A percentile compares a stretch with the other conserved stretches of the same genome.
phyloP scores from a whole-genome alignment of 2,888 invertebrate genomes.

The Stramonita haemastoma region DNA sequence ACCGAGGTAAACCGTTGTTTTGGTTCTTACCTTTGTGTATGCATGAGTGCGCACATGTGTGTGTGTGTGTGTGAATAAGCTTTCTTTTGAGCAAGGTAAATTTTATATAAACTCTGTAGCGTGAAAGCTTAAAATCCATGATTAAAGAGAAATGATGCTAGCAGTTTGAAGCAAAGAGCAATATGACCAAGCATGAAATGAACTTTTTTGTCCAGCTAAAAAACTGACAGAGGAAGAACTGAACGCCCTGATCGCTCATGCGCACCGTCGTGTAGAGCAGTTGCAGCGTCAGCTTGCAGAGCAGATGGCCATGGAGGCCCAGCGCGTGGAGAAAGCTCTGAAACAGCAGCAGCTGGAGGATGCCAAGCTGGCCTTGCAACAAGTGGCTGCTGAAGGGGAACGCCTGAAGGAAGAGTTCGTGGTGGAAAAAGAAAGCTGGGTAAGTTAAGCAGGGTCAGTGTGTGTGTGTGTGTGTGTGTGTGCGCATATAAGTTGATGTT shows the following conservation, averaged over 20 bases:
- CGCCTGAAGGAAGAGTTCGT: slow-evolving; percentile 84
- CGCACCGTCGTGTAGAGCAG: slow-evolving; percentile 86
- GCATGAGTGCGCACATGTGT: neutral
- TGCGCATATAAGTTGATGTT: too few relatives aligned
- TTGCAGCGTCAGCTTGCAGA: slow-evolving; percentile 88
- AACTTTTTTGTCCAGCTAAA: slow-evolving; percentile 57
- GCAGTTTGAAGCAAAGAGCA: too few relatives aligned
- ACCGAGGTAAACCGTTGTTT: slow-evolving; percentile 72
- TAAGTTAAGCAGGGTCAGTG: slow-evolving; percentile 52
- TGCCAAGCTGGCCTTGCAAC: slow-evolving; percentile 79
- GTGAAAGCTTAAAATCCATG: too few relatives aligned
- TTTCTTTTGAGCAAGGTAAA: too few relatives aligned
- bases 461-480: too few relatives aligned
- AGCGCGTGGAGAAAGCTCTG: slow-evolving; percentile 83
- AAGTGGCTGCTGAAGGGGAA: slow-evolving; percentile 84
- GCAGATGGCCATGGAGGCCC: slow-evolving; percentile 80
- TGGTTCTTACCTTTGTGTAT: neutral
- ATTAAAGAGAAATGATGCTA: too few relatives aligned
- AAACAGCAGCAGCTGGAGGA: slow-evolving; percentile 82
- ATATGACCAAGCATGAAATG: too few relatives aligned
- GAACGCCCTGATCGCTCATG: slow-evolving; percentile 88
- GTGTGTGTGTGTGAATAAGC: too few relatives aligned
- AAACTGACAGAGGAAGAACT: slow-evolving; percentile 84
- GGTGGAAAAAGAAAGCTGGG: slow-evolving; percentile 83
- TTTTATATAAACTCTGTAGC: too few relatives aligned